These are phyloP conservation scores for Leontopithecus rosalia DNA, from an alignment of 2,797 vertebrate species.

Conservation along the genomic window DNA sequence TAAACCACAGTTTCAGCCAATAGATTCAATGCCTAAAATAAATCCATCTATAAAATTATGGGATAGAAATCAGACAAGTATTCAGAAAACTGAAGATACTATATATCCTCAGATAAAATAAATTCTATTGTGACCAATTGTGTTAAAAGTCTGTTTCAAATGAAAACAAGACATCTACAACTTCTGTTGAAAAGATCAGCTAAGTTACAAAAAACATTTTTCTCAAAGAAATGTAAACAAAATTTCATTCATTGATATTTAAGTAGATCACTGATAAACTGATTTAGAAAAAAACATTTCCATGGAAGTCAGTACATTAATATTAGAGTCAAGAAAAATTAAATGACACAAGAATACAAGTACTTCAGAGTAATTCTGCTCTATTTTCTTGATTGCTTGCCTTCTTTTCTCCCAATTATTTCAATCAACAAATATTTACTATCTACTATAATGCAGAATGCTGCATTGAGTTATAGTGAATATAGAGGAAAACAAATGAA, in stretches of 20 bases:
- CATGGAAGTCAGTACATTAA: not conserved
- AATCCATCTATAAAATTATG: constrained; percentile 4
- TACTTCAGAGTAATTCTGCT: not conserved
- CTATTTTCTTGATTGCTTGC: constrained; percentile 2
- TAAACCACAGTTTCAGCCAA: not conserved
- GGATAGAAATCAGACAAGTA: not conserved
- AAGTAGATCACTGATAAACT: not conserved
- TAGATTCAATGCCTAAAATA: not conserved
- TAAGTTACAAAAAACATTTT: not conserved
- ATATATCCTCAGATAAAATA: not conserved
- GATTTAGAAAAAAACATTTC: constrained; percentile 15
- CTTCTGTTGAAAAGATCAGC: not conserved
- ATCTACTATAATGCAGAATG: not conserved
- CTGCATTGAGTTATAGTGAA: not conserved
- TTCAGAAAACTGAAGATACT: constrained; percentile 31
- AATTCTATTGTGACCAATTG: not conserved
- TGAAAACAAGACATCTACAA: constrained; percentile 38
- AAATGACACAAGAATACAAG: not conserved
- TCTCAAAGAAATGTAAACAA: constrained; percentile 35
- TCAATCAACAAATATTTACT: constrained; percentile 26
- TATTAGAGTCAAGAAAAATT: not conserved
- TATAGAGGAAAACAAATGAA: not conserved
- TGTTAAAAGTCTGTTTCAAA: constrained; percentile 2
- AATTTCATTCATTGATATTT: constrained; percentile 17
- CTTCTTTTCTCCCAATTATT: not conserved